Percentiles rank a stretch among this genome's conserved stretches.
phyloP scores from a whole-genome alignment of 2,888 invertebrate genomes.

The Didymodactylos carnosus region DNA sequence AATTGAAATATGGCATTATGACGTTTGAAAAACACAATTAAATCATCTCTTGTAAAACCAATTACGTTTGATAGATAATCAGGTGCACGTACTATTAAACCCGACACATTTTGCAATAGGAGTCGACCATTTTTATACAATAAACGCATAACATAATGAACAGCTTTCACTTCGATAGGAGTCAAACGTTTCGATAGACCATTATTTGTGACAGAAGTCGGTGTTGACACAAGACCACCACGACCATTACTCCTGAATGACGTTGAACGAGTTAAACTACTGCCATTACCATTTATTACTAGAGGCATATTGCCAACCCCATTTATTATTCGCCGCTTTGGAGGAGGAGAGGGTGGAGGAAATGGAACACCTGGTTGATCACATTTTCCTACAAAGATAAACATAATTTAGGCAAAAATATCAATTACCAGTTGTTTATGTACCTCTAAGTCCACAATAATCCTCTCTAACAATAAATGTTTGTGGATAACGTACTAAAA shows the following conservation, averaged over 20 bases:
- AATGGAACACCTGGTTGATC: conserved; percentile 9
- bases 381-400: conserved; percentile 2
- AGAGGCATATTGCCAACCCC: too few relatives aligned
- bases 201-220: not conserved
- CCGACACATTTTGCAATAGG: conserved; percentile 11
- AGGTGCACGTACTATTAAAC: conserved; percentile 12
- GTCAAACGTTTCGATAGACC: not conserved
- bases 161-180: conserved; percentile 14
- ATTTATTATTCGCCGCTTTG: conserved; percentile 15
- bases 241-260: too few relatives aligned
- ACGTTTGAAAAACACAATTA: conserved; percentile 13
- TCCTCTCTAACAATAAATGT: conserved; percentile 34
- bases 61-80: conserved; percentile 10
- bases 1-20: conserved; percentile 15
- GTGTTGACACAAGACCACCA: too few relatives aligned
- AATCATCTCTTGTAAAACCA: conserved; percentile 14
- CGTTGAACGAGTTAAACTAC: conserved; percentile 1
- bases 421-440: not conserved
- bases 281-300: not conserved
- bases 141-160: conserved; percentile 14
- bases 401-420: not conserved
- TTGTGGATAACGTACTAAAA: conserved; percentile 31
- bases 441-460: conserved; percentile 22
- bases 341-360: conserved; percentile 15
- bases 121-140: conserved; percentile 11